Conservation (phyloP, 2,888 invertebrate genomes). For the Drosophila picticornis region DNA sequence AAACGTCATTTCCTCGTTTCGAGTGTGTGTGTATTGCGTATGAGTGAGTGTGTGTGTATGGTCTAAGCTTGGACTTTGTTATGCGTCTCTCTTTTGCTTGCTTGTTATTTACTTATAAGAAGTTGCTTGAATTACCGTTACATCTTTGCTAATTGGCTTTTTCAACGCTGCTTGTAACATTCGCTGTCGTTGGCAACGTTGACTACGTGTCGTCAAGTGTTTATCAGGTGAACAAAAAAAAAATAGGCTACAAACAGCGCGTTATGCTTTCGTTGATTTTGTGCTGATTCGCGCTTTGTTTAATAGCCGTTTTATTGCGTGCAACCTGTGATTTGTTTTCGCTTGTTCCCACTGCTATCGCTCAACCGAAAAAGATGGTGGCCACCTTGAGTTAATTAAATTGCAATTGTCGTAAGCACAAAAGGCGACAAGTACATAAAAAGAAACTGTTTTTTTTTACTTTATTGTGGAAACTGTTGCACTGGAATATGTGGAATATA, state of each 20-base stretch:
- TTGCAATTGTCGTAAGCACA: constrained; percentile 40
- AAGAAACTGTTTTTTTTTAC: constrained; percentile 21
- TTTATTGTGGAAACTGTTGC: constrained; percentile 15
- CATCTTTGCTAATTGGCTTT: constrained; percentile 70
- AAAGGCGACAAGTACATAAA: constrained; percentile 22
- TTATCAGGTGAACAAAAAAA: constrained; percentile 38
- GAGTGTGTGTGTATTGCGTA: constrained; percentile 21
- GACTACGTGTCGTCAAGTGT: constrained; percentile 30
- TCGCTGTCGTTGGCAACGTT: constrained; percentile 29
- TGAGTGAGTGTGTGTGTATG: constrained; percentile 1
- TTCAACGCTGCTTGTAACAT: constrained; percentile 44
- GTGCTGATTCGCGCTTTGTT: constrained; percentile 37
- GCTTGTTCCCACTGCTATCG: constrained; percentile 8
- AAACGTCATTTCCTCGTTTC: constrained; percentile 76
- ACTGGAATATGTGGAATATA: constrained; percentile 7
- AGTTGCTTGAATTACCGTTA: constrained; percentile 76
- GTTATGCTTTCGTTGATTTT: constrained; percentile 47
- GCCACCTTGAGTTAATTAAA: constrained; percentile 64
- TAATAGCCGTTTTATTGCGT: constrained; percentile 52
- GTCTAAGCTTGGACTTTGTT: constrained; percentile 47
- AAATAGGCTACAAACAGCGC: constrained; percentile 8
- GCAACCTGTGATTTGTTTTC: constrained; percentile 57
- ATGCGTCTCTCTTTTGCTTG: constrained; percentile 51
- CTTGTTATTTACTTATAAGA: constrained; percentile 60
- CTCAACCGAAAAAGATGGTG: constrained; percentile 6